These are phyloP conservation scores for Gymnothorax javanicus DNA, from an alignment of 2,797 vertebrate genomes.

Conservation along the genomic window DNA sequence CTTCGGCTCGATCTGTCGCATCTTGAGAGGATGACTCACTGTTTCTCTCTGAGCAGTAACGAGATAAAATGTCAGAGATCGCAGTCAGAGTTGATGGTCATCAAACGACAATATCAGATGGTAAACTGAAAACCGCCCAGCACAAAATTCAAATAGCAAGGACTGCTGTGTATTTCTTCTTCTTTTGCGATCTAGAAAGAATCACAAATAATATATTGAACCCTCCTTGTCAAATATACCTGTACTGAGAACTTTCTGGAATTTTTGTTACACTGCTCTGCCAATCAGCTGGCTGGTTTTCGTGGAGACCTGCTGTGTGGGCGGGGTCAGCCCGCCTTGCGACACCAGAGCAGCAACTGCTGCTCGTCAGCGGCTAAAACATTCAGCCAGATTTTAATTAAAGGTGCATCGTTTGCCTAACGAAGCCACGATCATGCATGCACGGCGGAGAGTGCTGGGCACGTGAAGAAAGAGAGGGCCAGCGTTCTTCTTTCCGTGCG, in stretches of 20 bases:
- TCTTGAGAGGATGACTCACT: background rate
- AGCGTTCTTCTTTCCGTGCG: slow-evolving; percentile 11
- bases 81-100: background rate
- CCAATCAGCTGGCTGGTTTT: background rate
- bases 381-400: slow-evolving; percentile 17
- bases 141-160: background rate
- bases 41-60: background rate
- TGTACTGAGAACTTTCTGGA: background rate
- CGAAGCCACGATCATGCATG: slow-evolving; percentile 17
- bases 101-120: background rate
- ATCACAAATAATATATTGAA: background rate
- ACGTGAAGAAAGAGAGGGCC: background rate
- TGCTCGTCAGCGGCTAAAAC: background rate
- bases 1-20: background rate
- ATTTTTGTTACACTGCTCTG: background rate
- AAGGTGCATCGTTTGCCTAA: slow-evolving; percentile 20
- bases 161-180: background rate
- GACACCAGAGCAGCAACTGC: no score
- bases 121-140: background rate
- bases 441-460: background rate
- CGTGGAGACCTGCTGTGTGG: background rate
- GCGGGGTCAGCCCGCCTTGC: background rate
- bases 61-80: background rate
- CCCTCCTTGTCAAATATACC: background rate
- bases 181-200: background rate